These are phyloP conservation scores for Drosophila baimaii DNA, from an alignment of 1,140 invertebrate genomes.

Conservation along the genomic window DNA sequence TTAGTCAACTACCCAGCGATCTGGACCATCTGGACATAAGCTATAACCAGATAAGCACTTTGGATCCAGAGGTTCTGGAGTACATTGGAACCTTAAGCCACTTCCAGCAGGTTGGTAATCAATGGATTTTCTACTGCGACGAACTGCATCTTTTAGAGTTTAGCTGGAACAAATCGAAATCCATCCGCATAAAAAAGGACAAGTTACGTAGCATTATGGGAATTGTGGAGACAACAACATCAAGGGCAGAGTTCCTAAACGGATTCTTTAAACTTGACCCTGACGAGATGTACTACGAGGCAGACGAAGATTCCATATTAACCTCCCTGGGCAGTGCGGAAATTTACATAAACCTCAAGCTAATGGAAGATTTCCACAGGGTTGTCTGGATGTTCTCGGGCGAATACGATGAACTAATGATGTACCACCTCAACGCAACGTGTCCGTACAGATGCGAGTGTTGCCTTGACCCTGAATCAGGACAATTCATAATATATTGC, in stretches of 20 bases:
- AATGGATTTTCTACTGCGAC: constrained; percentile 14
- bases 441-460: constrained; percentile 24
- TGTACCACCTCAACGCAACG: background rate
- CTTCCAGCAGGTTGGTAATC: constrained; percentile 9
- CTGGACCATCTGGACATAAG: constrained; percentile 8
- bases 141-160: background rate
- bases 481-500: constrained; percentile 14
- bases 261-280: background rate
- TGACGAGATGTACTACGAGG: background rate
- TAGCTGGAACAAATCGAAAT: background rate
- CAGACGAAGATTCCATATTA: constrained; percentile 1
- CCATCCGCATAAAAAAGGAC: background rate
- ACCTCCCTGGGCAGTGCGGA: rapidly evolving
- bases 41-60: background rate
- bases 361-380: background rate
- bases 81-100: background rate
- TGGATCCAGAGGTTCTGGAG: background rate
- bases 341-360: no score
- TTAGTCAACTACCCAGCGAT: background rate
- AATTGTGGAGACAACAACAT: background rate
- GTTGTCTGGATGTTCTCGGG: background rate
- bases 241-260: background rate
- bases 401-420: background rate
- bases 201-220: background rate
- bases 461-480: background rate